phyloP scores from a whole-genome alignment of 2,113 vertebrate genomes.

The Varanus salvator region DNA sequence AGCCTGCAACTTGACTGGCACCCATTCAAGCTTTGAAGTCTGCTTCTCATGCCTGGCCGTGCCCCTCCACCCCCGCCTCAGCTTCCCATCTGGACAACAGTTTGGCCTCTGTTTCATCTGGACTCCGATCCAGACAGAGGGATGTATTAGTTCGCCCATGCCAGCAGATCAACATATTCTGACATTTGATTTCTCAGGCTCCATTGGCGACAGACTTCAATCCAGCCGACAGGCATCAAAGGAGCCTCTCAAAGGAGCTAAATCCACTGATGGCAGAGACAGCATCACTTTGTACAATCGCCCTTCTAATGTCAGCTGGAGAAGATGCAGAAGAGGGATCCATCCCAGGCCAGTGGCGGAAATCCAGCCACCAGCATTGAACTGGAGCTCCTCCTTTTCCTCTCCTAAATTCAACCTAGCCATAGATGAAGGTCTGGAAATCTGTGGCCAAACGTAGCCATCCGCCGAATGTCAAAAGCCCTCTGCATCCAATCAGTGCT shows the following conservation, averaged over 20 bases:
- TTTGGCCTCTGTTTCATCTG: constrained; percentile 48
- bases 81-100: constrained; percentile 49
- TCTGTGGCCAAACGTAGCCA: too few relatives aligned
- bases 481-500: too few relatives aligned
- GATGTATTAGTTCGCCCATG: constrained; percentile 47
- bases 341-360: neutral
- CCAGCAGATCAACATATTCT: constrained; percentile 47
- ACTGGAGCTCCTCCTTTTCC: neutral
- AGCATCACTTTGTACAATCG: neutral
- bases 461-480: too few relatives aligned
- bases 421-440: neutral
- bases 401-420: neutral
- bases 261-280: neutral
- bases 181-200: constrained; percentile 44
- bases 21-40: constrained; percentile 43
- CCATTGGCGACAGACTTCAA: constrained; percentile 36
- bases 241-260: constrained; percentile 30
- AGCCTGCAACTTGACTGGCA: constrained; percentile 37
- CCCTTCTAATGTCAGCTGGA: neutral
- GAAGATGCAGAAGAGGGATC: neutral
- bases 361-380: neutral
- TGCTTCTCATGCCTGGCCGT: neutral
- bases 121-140: constrained; percentile 38
- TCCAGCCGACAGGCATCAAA: neutral
- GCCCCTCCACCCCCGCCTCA: neutral